These are phyloP conservation scores for Junonia oenone DNA, from an alignment of 2,888 invertebrate genomes.

Conservation along the genomic window DNA sequence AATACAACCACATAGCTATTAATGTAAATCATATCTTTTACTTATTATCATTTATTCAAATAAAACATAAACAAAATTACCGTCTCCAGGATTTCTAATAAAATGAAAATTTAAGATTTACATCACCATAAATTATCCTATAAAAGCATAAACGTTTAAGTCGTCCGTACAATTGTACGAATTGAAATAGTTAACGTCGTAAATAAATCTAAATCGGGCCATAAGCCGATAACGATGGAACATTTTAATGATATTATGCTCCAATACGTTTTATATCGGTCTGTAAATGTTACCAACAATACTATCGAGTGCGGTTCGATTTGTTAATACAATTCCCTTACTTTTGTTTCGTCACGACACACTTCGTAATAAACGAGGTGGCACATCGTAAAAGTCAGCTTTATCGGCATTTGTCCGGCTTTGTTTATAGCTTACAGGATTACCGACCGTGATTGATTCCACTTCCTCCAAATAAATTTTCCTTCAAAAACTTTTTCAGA, in stretches of 20 bases:
- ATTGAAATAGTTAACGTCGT: conserved; percentile 41
- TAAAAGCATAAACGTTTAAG: conserved; percentile 37
- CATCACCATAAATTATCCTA: conserved; percentile 34
- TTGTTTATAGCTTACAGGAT: conserved; percentile 70
- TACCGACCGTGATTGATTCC: conserved; percentile 72
- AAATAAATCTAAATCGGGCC: conserved; percentile 50
- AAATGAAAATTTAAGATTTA: conserved; percentile 28
- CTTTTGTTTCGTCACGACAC: conserved; percentile 56
- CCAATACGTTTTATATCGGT: conserved; percentile 45
- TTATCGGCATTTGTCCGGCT: conserved; percentile 61
- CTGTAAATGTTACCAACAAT: conserved; percentile 53
- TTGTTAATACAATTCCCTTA: conserved; percentile 53
- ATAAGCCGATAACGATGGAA: conserved; percentile 45
- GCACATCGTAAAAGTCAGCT: conserved; percentile 66
- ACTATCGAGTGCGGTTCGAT: conserved; percentile 54
- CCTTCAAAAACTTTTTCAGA: conserved; percentile 45
- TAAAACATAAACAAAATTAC: not conserved
- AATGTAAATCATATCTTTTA: not conserved
- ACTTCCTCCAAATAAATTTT: conserved; percentile 61
- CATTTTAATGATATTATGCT: conserved; percentile 55
- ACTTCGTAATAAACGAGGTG: conserved; percentile 67
- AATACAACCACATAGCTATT: not conserved
- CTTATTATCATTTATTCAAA: not conserved
- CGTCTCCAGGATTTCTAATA: conserved; percentile 10
- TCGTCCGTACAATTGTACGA: conserved; percentile 35